Base-by-base conservation (phyloP, 2,113 vertebrate species). In the Perca schrenkii region DNA sequence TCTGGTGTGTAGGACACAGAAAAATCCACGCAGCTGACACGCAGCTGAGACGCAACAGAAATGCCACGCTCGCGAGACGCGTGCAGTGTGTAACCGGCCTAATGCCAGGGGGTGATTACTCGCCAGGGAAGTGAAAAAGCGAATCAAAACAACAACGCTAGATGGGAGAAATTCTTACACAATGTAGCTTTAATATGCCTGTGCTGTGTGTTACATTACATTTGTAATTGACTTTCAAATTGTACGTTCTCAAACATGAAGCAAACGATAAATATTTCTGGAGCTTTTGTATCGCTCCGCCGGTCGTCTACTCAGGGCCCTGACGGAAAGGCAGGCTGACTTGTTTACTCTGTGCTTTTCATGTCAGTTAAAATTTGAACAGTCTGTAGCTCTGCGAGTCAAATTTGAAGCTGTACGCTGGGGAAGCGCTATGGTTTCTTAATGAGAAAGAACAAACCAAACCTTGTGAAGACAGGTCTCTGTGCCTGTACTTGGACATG, bases 361-460 rank as follows among this genome's bases (percentile, higher is more conserved):
- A 31, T 71, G 75, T 65, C 52, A 34, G 58, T 53, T 6, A 25
- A 65, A 60, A 25, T 61, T 28, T 75, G 40, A 77, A 14, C 43
- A 40, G 75, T 53, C n/a, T 66, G 15, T 46, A 69, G 31, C 49
- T 12, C 25, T 28, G 16, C 1, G 69, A 60, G 46, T 60, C 28
- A 28, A 3, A 63, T 80, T 80, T 68, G 22, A 80, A 68, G 49
- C 40, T 69, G 58, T 50, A 63, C 52, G 4, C 4, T 1, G 4
- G 56, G 68, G 13, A 83, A 31, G 43, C 46, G 2, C 21, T 49
- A 14, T 66, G 50, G 77, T 67, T 69, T 67, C 31, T 28, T 80
- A 61, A 86, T 25, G 65, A 68, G 21, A 43, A 13, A 3, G 53
- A 68, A 61, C 34, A 72, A 72, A 85, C 47, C 56, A 53, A 70